Percentiles rank a stretch among this genome's conserved stretches.
phyloP scores from a whole-genome alignment of 2,113 vertebrate species.

The Ophthalmotilapia sp. region DNA sequence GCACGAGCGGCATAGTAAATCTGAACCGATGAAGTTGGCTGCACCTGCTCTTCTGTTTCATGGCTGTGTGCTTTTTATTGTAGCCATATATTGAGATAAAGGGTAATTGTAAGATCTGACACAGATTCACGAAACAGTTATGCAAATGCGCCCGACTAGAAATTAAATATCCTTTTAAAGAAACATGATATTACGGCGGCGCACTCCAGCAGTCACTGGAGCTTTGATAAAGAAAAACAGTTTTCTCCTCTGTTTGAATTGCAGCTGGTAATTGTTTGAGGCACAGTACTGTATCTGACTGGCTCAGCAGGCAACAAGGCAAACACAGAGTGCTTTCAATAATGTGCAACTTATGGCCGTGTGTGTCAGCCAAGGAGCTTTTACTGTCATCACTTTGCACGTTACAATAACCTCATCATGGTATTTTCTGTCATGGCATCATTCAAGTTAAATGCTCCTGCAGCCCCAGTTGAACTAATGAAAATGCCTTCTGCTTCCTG shows the following conservation, averaged over 20 bases:
- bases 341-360: background rate
- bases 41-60: background rate
- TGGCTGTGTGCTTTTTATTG: background rate
- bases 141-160: background rate
- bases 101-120: background rate
- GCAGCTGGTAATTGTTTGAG: slow-evolving; percentile 11
- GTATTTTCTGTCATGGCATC: slow-evolving; percentile 12
- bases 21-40: background rate
- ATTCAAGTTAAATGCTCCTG: slow-evolving; percentile 1
- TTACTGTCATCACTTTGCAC: slow-evolving; percentile 12
- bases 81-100: background rate
- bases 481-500: background rate
- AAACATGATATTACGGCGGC: background rate
- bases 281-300: background rate
- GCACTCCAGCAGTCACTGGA: background rate
- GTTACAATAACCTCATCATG: slow-evolving; percentile 8
- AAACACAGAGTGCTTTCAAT: slow-evolving; percentile 24
- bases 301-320: slow-evolving; percentile 25
- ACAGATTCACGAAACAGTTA: background rate
- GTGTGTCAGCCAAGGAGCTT: background rate
- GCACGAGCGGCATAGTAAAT: background rate
- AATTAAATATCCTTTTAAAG: background rate
- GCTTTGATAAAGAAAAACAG: background rate
- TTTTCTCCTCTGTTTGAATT: background rate
- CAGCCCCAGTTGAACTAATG: background rate